Conservation (phyloP, 2,113 vertebrate species). For the Colaptes auratus region DNA sequence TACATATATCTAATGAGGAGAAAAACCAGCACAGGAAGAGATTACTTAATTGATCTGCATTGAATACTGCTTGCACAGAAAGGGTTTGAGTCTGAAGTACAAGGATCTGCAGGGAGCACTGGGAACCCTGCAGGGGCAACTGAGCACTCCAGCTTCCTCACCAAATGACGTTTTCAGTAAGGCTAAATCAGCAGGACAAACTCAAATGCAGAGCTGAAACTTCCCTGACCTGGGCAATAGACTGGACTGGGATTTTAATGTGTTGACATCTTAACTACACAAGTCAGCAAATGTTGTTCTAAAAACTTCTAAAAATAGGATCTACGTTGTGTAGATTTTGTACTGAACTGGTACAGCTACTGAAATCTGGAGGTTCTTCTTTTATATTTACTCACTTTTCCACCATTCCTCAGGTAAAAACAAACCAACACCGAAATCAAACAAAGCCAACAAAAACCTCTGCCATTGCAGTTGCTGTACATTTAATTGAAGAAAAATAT, state of each 20-base stretch:
- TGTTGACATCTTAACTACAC: neutral
- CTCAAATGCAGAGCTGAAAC: neutral
- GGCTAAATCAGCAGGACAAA: neutral
- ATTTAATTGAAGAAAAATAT: neutral
- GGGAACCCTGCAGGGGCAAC: neutral
- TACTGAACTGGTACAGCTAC: neutral
- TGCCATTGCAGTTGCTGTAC: neutral
- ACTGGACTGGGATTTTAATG: neutral
- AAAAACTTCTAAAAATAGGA: neutral
- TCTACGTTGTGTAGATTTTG: neutral
- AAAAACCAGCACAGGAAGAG: neutral
- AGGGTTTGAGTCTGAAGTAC: neutral
- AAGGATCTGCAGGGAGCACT: neutral
- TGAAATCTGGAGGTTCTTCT: neutral
- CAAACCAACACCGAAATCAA: neutral
- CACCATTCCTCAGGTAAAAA: neutral
- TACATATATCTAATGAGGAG: neutral
- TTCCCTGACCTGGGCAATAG: neutral
- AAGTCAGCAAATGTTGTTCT: neutral
- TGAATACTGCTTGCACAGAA: neutral
- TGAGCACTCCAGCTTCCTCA: neutral
- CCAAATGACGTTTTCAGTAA: neutral
- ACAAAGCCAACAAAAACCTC: neutral
- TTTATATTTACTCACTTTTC: neutral
- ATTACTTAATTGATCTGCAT: neutral